Base-by-base conservation (phyloP, 2,888 invertebrate species). In the Furcula furcula region DNA sequence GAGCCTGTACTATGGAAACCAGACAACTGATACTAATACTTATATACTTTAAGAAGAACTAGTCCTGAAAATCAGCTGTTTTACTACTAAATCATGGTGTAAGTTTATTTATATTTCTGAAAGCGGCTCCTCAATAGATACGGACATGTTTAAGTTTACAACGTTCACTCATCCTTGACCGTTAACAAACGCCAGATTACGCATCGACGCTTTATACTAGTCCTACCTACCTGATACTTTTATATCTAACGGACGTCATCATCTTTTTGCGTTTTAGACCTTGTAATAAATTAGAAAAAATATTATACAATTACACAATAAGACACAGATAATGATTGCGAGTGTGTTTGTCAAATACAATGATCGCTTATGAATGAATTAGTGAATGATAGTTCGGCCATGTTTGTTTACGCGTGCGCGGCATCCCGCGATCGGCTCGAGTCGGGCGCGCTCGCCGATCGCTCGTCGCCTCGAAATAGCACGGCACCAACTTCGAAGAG, bases 311-410 rank as follows among this genome's bases (percentile, higher is more conserved):
- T 54, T 34, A 46, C n/a, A n/a, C n/a, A n/a, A n/a, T n/a, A n/a
- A n/a, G 31, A 45, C 40, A 50, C 52, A 61, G 60, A 65, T 76
- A 77, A 72, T 76, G 62, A 73, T 68, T 71, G 67, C 61, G 63
- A 65, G 59, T 65, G 67, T 65, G 72, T 78, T 82, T 76, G 78
- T 79, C 78, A 80, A 79, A 74, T 76, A 77, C 76, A 80, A 76
- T 78, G 74, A 77, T 81, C 65, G 65, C 71, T 77, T 78, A 83
- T 86, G 87, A 88, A 87, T 87, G 88, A 85, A 83, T 84, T 82
- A 81, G 65, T 85, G 85, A 87, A 87, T 88, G 88, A 87, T 85
- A 86, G 79, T 76, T 80, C 81, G 62, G 80, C 81, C 85, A 85
- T 85, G 76, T 85, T 85, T 87, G 85, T 86, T 84, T 87, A 86